These are phyloP conservation scores for Ochropacha duplaris DNA, from an alignment of 2,888 invertebrate species.

Conservation along the genomic window DNA sequence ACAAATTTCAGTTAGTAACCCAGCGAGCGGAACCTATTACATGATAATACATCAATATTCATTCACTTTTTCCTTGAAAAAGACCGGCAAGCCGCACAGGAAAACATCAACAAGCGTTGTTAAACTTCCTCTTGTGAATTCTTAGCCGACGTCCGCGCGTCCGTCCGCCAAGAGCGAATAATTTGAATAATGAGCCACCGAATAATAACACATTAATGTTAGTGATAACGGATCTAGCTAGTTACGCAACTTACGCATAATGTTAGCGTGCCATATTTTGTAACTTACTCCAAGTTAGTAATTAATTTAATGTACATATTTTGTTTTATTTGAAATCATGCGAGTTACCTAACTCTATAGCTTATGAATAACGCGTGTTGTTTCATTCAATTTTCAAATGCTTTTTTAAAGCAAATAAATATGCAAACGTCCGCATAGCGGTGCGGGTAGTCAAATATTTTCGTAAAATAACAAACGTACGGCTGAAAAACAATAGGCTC, in stretches of 20 bases:
- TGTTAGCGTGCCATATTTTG: neutral
- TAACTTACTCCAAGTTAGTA: neutral
- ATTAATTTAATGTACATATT: neutral
- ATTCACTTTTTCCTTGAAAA: conserved; percentile 38
- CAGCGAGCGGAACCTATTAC: conserved; percentile 18
- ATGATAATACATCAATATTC: conserved; percentile 25
- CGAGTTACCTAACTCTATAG: neutral
- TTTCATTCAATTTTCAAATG: neutral
- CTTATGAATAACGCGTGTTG: neutral
- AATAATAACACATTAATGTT: conserved; percentile 3
- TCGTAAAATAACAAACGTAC: neutral
- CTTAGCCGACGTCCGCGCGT: conserved; percentile 30
- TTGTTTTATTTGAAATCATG: neutral
- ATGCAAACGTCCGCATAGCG: neutral
- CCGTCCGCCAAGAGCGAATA: conserved; percentile 27
- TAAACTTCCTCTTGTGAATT: conserved; percentile 42
- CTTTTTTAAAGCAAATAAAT: neutral
- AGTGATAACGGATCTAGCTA: neutral
- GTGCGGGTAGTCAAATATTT: neutral
- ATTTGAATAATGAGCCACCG: conserved; percentile 8
- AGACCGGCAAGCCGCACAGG: conserved; percentile 37
- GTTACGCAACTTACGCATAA: neutral
- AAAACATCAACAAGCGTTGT: conserved; percentile 49
- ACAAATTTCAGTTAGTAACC: neutral
- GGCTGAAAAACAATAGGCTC: neutral